Conservation (phyloP, 2,113 vertebrate genomes). For the Daphoenositta chrysoptera region DNA sequence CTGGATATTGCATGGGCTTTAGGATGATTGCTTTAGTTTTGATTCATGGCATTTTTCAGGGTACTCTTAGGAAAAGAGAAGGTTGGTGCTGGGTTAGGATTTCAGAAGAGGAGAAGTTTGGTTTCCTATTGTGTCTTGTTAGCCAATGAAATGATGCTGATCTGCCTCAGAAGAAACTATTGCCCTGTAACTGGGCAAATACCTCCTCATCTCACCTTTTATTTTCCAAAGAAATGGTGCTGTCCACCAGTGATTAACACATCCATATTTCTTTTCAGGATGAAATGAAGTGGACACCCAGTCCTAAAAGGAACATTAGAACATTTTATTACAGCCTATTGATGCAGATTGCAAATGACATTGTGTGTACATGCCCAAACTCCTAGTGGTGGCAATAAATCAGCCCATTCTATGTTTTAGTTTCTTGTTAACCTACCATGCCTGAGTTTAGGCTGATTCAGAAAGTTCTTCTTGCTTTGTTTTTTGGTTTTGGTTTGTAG, state of each 20-base stretch:
- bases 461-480: not conserved
- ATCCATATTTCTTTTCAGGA: conserved; percentile 79
- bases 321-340: not conserved
- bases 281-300: conserved; percentile 69
- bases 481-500: not conserved
- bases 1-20: not conserved
- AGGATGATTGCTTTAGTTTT: not conserved
- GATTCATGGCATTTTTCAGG: not conserved
- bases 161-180: not conserved
- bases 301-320: conserved; percentile 68
- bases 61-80: not conserved
- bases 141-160: not conserved
- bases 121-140: not conserved
- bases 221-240: conserved; percentile 79
- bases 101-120: not conserved
- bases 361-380: not conserved
- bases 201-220: conserved; percentile 63
- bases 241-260: conserved; percentile 80
- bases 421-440: not conserved
- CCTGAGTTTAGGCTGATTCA: not conserved
- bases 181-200: not conserved
- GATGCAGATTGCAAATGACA: not conserved
- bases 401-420: not conserved
- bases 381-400: not conserved
- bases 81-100: not conserved